Base-by-base conservation (phyloP, 2,888 invertebrate species). In the Rhabditoides inermis region DNA sequence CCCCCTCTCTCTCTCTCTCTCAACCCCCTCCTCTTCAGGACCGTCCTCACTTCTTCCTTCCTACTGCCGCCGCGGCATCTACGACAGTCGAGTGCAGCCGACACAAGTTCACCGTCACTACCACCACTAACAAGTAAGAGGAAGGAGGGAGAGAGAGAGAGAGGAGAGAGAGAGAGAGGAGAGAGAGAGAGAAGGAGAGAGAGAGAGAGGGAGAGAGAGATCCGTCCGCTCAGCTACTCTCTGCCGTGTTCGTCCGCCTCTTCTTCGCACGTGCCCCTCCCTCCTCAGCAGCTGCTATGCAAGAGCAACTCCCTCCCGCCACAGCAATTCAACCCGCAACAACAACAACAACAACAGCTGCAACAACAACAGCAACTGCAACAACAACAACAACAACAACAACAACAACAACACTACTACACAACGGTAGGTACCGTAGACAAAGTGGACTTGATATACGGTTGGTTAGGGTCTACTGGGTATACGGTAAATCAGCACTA, bases 21-120 rank as follows among this genome's bases (percentile, higher is more conserved):
- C 30, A 36, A 36, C 20, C 39, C 39, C 26, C 41, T 22, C 18
- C 18, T 20, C n/a, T 20, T 10, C 3, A 7, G 26, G 57, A 63
- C 10, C 46, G 55, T n/a, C 68, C 68, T 12, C 58, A 60, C 40
- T 68, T 68, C 49, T 68, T 60, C 46, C 65, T 68, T 41, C 58
- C n/a, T n/a, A n/a, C n/a, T n/a, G n/a, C n/a, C n/a, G n/a, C n/a
- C n/a, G n/a, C n/a, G n/a, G n/a, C n/a, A n/a, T n/a, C n/a, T n/a
- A n/a, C 61, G 40, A 61, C 61, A 5, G 61, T 61, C 37, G 68
- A 69, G 53, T 58, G 60, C 37, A 60, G 60, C 2, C 65, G 64
- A 23, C 69, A 69, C 50, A 69, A 69, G 53, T 69, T 69, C 35
- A 62, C 65, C 18, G 69, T 69, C 1, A 68, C 65, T n/a, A 68